Conservation (phyloP, 1,140 invertebrate genomes). For the Zaprionus africanus region DNA sequence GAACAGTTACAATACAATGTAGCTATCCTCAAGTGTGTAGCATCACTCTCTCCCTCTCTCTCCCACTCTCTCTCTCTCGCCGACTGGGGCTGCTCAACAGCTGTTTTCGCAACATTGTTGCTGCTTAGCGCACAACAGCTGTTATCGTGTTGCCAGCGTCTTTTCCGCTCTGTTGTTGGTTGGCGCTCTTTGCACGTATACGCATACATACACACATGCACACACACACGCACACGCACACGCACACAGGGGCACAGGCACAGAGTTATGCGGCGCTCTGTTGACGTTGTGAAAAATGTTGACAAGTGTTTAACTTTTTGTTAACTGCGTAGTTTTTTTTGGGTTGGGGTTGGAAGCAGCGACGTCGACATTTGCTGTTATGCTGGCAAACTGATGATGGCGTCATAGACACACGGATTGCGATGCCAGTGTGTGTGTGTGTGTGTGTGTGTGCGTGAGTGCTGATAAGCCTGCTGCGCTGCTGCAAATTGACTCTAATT, state of each 20-base stretch:
- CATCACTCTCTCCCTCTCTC: not conserved
- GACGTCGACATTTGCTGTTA: slow-evolving; percentile 47
- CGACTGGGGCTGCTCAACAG: slow-evolving; percentile 55
- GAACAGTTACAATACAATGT: not conserved
- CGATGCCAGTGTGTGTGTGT: not conserved
- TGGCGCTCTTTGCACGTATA: not conserved
- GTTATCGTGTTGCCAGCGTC: slow-evolving; percentile 53
- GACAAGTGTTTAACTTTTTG: slow-evolving; percentile 62
- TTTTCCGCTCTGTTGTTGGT: slow-evolving; percentile 57
- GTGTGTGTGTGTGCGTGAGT: slow-evolving; percentile 10
- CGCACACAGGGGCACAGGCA: not conserved
- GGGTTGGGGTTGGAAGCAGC: slow-evolving; percentile 48
- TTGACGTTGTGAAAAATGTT: slow-evolving; percentile 69
- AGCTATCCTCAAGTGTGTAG: slow-evolving; percentile 21
- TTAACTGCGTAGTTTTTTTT: slow-evolving; percentile 77
- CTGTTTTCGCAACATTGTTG: slow-evolving; percentile 78
- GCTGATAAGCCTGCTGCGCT: slow-evolving; percentile 33
- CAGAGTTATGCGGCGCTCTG: slow-evolving; percentile 62
- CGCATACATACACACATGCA: slow-evolving; percentile 33
- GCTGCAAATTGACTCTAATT: slow-evolving; percentile 42
- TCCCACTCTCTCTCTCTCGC: slow-evolving; percentile 16
- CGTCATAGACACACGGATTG: slow-evolving; percentile 61
- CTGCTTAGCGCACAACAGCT: slow-evolving; percentile 61
- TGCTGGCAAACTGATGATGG: slow-evolving; percentile 62
- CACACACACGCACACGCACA: slow-evolving; percentile 22